Conservation (phyloP, 2,113 vertebrate species). For the Pagrus major region DNA sequence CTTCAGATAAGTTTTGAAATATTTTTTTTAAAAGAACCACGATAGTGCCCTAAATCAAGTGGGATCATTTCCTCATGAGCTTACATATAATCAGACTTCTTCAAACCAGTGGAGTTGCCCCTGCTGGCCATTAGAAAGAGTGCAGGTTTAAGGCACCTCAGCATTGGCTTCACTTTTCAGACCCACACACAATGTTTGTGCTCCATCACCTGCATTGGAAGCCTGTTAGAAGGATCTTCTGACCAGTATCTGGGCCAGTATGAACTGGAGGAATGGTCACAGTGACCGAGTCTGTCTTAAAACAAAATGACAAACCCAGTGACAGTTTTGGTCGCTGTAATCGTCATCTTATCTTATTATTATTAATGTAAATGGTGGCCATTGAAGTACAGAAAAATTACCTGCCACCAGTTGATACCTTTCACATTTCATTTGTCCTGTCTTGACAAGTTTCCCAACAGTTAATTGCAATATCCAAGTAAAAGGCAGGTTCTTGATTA, state of each 20-base stretch:
- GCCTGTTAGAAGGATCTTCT: background rate
- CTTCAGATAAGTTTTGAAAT: no score
- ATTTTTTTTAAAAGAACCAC: no score
- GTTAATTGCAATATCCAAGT: constrained; percentile 62
- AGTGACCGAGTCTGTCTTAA: background rate
- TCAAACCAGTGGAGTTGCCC: no score
- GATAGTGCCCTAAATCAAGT: background rate
- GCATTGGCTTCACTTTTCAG: no score
- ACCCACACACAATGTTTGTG: background rate
- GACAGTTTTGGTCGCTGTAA: no score
- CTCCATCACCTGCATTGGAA: background rate
- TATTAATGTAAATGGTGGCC: constrained; percentile 33
- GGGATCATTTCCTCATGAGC: no score
- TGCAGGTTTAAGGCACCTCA: no score
- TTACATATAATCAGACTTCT: no score
- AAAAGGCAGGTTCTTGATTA: constrained; percentile 54
- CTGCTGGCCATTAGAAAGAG: no score
- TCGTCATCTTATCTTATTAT: background rate
- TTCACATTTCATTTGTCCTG: constrained; percentile 41
- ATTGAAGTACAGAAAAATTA: constrained; percentile 40
- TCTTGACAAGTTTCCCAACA: constrained; percentile 51
- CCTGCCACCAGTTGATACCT: constrained; percentile 25
- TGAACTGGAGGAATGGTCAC: background rate
- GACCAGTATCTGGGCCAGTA: background rate
- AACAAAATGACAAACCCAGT: no score